A percentile compares a stretch with the other conserved stretches of the same genome.
Conservation (phyloP, 1,140 invertebrate genomes). For the Macrostomum lignano region DNA sequence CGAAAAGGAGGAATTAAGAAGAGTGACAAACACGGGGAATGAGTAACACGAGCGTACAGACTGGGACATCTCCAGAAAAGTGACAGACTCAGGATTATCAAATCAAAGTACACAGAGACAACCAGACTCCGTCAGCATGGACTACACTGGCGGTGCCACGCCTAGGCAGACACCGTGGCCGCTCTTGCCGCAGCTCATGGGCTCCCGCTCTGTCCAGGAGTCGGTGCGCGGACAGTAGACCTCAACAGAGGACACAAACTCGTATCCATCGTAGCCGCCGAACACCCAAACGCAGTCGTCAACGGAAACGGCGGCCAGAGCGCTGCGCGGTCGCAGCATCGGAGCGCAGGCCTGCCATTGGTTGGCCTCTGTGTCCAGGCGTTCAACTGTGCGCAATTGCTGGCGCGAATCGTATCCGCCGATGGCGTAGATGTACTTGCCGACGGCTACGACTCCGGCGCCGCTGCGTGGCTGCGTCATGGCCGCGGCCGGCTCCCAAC, state of each 20-base stretch:
- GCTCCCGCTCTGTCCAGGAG: constrained; percentile 42
- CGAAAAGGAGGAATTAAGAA: too few species aligned
- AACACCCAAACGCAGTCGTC: constrained; percentile 58
- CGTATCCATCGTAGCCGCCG: constrained; percentile 51
- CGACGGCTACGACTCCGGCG: constrained; percentile 31
- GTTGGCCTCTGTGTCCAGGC: constrained; percentile 16
- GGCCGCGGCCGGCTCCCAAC: constrained; percentile 25
- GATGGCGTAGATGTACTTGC: constrained; percentile 21
- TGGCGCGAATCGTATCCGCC: constrained; percentile 23
- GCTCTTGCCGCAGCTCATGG: constrained; percentile 52
- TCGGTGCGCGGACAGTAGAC: constrained; percentile 48
- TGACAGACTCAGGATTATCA: too few species aligned
- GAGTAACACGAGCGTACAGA: too few species aligned
- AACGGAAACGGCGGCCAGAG: constrained; percentile 56
- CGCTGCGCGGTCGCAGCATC: constrained; percentile 41
- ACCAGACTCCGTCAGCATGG: too few species aligned
- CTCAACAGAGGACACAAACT: constrained; percentile 51
- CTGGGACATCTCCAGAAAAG: too few species aligned
- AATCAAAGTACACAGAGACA: too few species aligned
- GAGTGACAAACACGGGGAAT: too few species aligned
- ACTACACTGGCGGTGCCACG: too few species aligned
- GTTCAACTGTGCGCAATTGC: constrained; percentile 21
- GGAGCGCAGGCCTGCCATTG: constrained; percentile 21
- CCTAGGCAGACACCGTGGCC: constrained; percentile 62
- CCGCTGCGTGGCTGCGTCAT: constrained; percentile 49